Evolutionary conservation across 2,888 invertebrate genomes (phyloP), one percentile per base, ranked within the genome.

Genomic region (Pasiphila rectangulata): DNA sequence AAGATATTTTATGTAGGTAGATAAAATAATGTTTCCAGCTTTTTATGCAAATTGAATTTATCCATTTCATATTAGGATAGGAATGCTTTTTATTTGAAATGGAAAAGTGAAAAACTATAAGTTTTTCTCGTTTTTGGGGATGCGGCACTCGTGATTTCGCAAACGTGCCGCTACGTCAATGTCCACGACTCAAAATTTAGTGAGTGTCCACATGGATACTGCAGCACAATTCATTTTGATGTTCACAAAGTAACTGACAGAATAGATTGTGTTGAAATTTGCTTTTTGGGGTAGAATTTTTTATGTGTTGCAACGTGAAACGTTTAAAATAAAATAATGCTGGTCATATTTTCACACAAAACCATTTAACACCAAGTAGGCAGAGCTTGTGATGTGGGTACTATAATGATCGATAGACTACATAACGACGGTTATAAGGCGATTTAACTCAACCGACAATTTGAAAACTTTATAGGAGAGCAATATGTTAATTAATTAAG

Each of bases 221-320:
- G 50, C 50, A 46, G 45, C 30, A 41, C 45, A 25, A 49, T 50
- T 38, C 45, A 45, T 50, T 30, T 49, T 41, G 45, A 46, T 50
- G 45, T 32, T 42, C 25, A 20, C 49, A 16, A 36, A 30, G 35
- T 41, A 30, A 45, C 50, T 32, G 50, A 45, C 50, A 50, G 37
- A 41, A 15, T 40, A 45, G 45, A 49, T 45, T 36, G 44, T 30
- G 25, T 15, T 45, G 10, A 34, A 42, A 43, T 27, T 35, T 44
- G 32, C 35, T 38, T 27, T 9, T 15, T 15, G 21, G 43, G 13
- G 23, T 25, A 17, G 17, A 19, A 20, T 38, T 43, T 42, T 42
- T 20, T 25, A 12, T 5, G 16, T n/a, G 15, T 38, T 36, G 10
- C 10, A 39, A 19, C n/a, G 9, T 12, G 9, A 12, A 6, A 3